Evolutionary conservation across 1,140 invertebrate genomes (phyloP).

Genomic region (Kradibia gibbosae): DNA sequence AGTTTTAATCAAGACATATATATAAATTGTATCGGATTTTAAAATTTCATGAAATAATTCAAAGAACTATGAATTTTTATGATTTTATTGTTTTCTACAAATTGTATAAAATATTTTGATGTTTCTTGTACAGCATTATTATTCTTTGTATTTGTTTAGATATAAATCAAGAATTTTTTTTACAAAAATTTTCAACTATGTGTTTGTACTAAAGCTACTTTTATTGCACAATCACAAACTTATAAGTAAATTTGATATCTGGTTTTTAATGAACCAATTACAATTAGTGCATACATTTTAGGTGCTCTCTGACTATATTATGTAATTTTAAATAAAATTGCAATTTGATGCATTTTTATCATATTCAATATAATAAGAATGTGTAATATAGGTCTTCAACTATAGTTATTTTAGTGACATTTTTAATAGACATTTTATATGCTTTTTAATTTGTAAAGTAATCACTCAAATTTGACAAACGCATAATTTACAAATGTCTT

Average conservation of each 20-base stretch:
- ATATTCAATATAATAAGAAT: not conserved
- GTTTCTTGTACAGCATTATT: constrained; percentile 45
- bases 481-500: constrained; percentile 3
- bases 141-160: constrained; percentile 19
- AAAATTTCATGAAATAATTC: constrained; percentile 42
- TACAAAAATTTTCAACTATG: constrained; percentile 26
- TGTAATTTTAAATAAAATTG: constrained; percentile 6
- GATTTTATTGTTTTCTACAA: constrained; percentile 50
- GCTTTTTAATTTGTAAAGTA: constrained; percentile 2
- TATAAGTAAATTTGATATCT: constrained; percentile 21
- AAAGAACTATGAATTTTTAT: constrained; percentile 15
- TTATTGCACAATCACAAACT: constrained; percentile 23
- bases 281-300: constrained; percentile 30
- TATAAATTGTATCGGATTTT: constrained; percentile 50
- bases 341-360: not conserved
- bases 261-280: constrained; percentile 9
- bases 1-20: constrained; percentile 46
- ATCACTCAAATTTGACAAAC: constrained; percentile 13
- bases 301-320: constrained; percentile 39
- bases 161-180: constrained; percentile 27
- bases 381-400: not conserved
- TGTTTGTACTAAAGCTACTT: not conserved
- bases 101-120: constrained; percentile 39
- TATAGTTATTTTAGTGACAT: constrained; percentile 14
- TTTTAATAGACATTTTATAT: not conserved